Evolutionary conservation across 2,797 vertebrate species (phyloP), one percentile per base, ranked within the genome.

Genomic region (Cryptoprocta ferox): DNA sequence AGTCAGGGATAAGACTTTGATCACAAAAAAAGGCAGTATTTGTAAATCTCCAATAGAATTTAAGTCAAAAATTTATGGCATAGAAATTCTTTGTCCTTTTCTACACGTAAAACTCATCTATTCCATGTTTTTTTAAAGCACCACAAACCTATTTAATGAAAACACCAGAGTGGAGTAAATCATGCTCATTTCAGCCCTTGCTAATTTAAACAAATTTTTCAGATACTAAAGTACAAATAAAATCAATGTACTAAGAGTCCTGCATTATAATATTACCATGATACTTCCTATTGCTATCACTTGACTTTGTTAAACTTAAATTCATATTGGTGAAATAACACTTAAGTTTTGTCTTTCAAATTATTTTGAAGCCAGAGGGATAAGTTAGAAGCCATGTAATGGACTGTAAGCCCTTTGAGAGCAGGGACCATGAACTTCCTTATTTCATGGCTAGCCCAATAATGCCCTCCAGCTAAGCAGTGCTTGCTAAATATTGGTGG

Each of bases 241-340:
- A 95, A 80, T 65, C 16, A 86, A 39, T 39, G 0, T 71, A 80
- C 53, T 63, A 4, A 82, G 92, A 92, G 7, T 59, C 35, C 39
- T 59, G 5, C 95, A 89, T 82, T 88, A 42, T 18, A 18, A 53
- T 70, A 30, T 26, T 84, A 84, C 78, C 28, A 71, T 3, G 50
- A 70, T 53, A 76, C 1, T 88, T 87, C 21, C 42, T 80, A 32
- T 21, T 8, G 13, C 3, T 65, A 45, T 53, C 26, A 18, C 19
- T 89, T 96, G 75, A 28, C 15, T 87, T 95, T 19, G 12, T 86
- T 32, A 66, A 28, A 42, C 9, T 87, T 85, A 85, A 95, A 79
- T 92, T 82, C 32, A 89, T 15, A 6, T 37, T 56, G 30, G 13
- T 30, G 11, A 94, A 75, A 75, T 50, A 85, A 45, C 59, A 78